A percentile compares a stretch with the other conserved stretches of the same genome.
Conservation (phyloP, 2,888 invertebrate species). For the Epiblema foenella region DNA sequence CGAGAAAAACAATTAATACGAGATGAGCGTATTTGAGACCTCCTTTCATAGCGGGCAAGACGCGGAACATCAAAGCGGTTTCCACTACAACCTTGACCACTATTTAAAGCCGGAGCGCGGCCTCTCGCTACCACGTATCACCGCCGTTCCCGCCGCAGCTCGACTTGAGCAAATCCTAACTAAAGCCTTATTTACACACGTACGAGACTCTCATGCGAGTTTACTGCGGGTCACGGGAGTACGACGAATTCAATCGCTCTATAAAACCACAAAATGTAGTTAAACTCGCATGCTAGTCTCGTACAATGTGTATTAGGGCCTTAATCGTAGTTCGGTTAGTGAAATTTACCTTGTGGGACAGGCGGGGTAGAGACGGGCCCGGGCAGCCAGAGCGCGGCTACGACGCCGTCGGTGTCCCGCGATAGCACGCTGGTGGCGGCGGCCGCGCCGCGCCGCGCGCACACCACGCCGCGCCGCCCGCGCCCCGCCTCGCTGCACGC, state of each 20-base stretch:
- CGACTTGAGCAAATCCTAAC: not conserved
- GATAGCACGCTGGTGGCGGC: constrained; percentile 65
- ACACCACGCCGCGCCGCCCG: not conserved
- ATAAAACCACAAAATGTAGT: too few relatives aligned
- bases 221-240: too few relatives aligned
- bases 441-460: constrained; percentile 58
- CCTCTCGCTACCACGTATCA: not conserved
- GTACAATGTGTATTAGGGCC: too few relatives aligned
- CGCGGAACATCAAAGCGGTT: not conserved
- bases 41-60: not conserved
- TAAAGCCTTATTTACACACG: too few relatives aligned
- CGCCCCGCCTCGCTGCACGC: not conserved
- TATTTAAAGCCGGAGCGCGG: not conserved
- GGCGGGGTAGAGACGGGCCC: constrained; percentile 49
- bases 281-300: too few relatives aligned
- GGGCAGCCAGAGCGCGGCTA: constrained; percentile 50
- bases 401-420: constrained; percentile 73
- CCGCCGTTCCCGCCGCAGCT: not conserved
- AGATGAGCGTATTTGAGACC: not conserved
- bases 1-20: not conserved
- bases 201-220: too few relatives aligned
- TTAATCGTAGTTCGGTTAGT: not conserved
- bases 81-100: not conserved
- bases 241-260: too few relatives aligned
- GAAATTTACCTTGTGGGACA: constrained; percentile 12